Conservation (phyloP, 2,888 invertebrate species). For the Drosophila prolongata region DNA sequence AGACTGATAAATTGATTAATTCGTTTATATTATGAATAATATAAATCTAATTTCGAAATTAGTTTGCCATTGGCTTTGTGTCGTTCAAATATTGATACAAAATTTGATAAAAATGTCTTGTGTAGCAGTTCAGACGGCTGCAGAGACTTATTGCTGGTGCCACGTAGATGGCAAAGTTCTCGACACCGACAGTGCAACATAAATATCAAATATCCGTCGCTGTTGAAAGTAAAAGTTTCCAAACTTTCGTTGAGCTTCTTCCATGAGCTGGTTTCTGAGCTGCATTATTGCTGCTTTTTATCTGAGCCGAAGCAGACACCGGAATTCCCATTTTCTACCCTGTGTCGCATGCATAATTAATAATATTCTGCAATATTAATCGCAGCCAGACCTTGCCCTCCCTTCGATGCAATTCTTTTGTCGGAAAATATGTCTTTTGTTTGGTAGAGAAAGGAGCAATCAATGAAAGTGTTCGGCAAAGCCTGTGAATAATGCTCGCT, state of each 20-base stretch:
- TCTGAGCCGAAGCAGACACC: conserved; percentile 34
- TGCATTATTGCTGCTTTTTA: conserved; percentile 40
- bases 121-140: not conserved
- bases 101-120: not conserved
- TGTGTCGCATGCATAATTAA: conserved; percentile 56
- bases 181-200: conserved; percentile 34
- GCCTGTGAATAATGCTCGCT: not conserved
- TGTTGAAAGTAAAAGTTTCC: conserved; percentile 29
- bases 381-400: conserved; percentile 8
- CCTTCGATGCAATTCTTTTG: conserved; percentile 47
- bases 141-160: not conserved
- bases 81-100: not conserved
- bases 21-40: not conserved
- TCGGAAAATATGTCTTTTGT: conserved; percentile 50
- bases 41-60: not conserved
- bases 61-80: not conserved
- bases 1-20: too few species aligned
- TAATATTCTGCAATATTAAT: conserved; percentile 38
- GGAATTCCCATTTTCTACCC: conserved; percentile 11
- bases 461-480: conserved; percentile 33
- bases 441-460: conserved; percentile 23
- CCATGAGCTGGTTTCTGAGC: not conserved
- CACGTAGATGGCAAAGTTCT: conserved; percentile 40
- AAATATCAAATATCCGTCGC: conserved; percentile 34
- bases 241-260: conserved; percentile 34